Evolutionary conservation across 2,888 invertebrate genomes (phyloP), one percentile per base, ranked within the genome.

Genomic region (Andricus quercusramuli): DNA sequence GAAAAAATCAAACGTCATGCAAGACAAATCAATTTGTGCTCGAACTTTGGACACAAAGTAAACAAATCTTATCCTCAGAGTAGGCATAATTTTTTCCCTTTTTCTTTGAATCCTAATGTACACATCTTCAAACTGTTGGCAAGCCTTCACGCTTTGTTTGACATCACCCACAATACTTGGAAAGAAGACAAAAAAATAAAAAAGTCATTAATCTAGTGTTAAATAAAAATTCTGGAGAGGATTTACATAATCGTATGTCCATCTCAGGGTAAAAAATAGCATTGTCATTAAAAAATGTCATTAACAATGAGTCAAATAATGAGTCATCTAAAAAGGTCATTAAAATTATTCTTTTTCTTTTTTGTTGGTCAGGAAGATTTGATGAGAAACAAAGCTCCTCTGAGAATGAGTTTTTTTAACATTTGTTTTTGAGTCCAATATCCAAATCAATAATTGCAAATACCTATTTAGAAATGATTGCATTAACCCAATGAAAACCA

Each of bases 241-340:
- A 74, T 74, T 74, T 74, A 20, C 56, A 74, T 74, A 74, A 74
- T 32, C 47, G 17, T 17, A n/a, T 74, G 56, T n/a, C 29, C 56
- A 32, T 37, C 74, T 74, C 56, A n/a, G 56, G 74, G 51, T 74
- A 15, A 32, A 70, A 51, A 25, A 25, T 62, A 37, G 37, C 9
- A 37, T 37, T 37, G 20, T 29, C 51, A 68, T 68, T 22, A 8
- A 5, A 37, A 37, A 37, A 37, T 37, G 9, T 37, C 8, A 37
- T 37, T 37, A 37, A 1, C 9, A 37, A 37, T 37, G 9, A 32
- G 32, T 47, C 47, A 32, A 32, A 32, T 32, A 32, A 32, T 32
- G 32, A 37, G 20, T 29, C 51, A 47, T 68, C 44, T 17, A 5
- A 37, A 37, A 9, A 37, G 6, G 9, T 37, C 1, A 37, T 37